These are phyloP conservation scores for Ctenodactylus gundi DNA, from an alignment of 2,113 vertebrate genomes.

Conservation along the genomic window DNA sequence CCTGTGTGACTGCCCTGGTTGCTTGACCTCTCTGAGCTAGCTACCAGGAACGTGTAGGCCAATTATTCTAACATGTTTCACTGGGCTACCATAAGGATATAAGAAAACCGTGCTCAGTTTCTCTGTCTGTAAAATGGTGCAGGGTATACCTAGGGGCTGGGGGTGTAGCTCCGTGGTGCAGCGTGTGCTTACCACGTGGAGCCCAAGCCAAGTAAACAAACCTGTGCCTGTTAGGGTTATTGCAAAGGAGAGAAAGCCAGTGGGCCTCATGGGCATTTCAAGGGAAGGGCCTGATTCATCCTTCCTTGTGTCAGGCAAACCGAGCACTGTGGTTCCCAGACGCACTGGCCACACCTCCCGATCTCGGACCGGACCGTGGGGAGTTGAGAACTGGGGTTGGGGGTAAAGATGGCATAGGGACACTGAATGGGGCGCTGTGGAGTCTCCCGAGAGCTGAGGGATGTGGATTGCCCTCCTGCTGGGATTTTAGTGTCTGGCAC, in stretches of 20 bases:
- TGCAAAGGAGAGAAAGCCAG: neutral
- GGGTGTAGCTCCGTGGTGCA: neutral
- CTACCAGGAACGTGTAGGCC: neutral
- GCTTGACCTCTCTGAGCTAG: neutral
- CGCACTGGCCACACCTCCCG: neutral
- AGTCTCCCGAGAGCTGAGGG: neutral
- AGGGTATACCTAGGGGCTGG: fast-evolving
- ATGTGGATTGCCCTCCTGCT: neutral
- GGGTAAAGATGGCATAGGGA: neutral
- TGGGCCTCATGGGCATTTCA: neutral
- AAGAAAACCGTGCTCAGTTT: neutral
- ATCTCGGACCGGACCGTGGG: neutral
- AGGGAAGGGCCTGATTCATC: neutral
- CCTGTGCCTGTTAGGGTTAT: neutral
- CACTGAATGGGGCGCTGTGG: fast-evolving
- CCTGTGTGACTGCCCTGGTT: neutral
- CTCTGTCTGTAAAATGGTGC: neutral
- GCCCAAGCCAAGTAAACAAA: neutral
- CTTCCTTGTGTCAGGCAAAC: neutral
- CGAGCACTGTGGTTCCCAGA: neutral
- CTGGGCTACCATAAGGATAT: neutral
- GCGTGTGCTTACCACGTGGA: neutral
- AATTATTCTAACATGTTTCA: neutral
- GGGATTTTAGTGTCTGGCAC: neutral
- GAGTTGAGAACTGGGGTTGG: neutral